Evolutionary conservation across 1,140 invertebrate species (phyloP).

Genomic region (Piezodorus guildinii): DNA sequence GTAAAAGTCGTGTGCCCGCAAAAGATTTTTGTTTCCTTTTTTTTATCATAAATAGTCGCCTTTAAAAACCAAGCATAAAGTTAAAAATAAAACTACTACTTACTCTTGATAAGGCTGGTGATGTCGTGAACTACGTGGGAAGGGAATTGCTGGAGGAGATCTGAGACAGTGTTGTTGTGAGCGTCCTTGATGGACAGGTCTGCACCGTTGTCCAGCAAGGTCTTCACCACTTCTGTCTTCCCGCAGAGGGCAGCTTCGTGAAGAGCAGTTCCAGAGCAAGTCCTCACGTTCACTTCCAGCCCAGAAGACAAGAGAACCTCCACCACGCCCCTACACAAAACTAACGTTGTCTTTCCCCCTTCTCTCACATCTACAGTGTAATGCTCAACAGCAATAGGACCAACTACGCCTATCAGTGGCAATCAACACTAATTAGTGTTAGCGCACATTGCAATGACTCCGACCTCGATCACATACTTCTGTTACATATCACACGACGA

Average conservation of each 20-base stretch:
- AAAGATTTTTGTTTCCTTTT: no score
- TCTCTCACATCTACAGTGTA: neutral
- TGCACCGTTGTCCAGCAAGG: conserved; percentile 69
- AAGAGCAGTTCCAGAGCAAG: conserved; percentile 77
- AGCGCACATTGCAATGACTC: no score
- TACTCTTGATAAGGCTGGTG: conserved; percentile 73
- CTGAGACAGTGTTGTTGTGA: conserved; percentile 71
- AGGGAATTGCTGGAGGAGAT: conserved; percentile 75
- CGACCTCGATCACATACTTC: no score
- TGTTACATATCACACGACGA: no score
- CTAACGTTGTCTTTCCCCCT: neutral
- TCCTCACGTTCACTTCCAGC: conserved; percentile 79
- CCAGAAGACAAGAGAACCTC: conserved; percentile 69
- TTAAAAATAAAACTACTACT: conserved; percentile 36
- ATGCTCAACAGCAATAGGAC: no score
- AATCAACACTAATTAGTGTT: no score
- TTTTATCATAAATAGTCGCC: no score
- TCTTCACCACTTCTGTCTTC: conserved; percentile 78
- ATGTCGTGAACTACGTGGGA: conserved; percentile 79
- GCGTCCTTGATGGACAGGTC: conserved; percentile 67
- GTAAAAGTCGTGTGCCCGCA: no score
- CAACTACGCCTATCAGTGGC: neutral
- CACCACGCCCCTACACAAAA: conserved; percentile 60
- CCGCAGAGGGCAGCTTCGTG: conserved; percentile 92
- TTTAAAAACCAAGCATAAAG: no score